Base-by-base conservation (phyloP, 2,888 invertebrate genomes). In the Mystacides longicornis region DNA sequence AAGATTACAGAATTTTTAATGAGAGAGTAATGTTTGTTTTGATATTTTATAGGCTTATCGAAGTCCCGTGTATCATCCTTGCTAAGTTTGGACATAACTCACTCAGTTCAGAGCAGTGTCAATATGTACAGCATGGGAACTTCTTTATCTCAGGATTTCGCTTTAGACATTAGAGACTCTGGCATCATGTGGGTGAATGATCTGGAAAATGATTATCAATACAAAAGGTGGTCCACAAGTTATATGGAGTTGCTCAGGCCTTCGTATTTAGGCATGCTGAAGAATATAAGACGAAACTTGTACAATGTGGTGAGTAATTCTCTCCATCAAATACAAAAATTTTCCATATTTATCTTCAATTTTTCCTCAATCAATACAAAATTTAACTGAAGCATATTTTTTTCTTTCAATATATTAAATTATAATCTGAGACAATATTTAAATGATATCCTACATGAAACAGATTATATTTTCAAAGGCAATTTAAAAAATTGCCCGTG, bases 221-320 rank as follows among this genome's bases (percentile, higher is more conserved):
- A 97, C 69, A 79, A 81, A 23, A 81, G 89, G 54, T 99, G 97
- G 98, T 89, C 94, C 0, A 78, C 84, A 1, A 90, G 89, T 33
- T 82, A 93, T 52, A 89, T 89, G 77, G 94, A 97, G 65, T 75
- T 99, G 60, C 75, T 99, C 60, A 79, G 96, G 58, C 97, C 98
- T n/a, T 93, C 95, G 0, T 99, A 95, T 68, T 97, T 97, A 1
- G 98, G 98, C 54, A 97, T 98, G 95, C 75, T 99, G 58, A 78
- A 98, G 61, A 91, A 90, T 67, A 80, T 93, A 64, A 80, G 89
- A 56, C 83, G 89, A 64, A 93, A 94, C 72, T 79, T 96, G 21
- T 91, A 89, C 64, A 90, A 91, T 72, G 79, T 91, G 68, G 89
- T 86, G 68, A 74, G 77, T 70, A 37, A 37, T 37, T n/a, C n/a